Evolutionary conservation across 2,797 vertebrate species (phyloP).

Genomic region (Hippoglossus hippoglossus): DNA sequence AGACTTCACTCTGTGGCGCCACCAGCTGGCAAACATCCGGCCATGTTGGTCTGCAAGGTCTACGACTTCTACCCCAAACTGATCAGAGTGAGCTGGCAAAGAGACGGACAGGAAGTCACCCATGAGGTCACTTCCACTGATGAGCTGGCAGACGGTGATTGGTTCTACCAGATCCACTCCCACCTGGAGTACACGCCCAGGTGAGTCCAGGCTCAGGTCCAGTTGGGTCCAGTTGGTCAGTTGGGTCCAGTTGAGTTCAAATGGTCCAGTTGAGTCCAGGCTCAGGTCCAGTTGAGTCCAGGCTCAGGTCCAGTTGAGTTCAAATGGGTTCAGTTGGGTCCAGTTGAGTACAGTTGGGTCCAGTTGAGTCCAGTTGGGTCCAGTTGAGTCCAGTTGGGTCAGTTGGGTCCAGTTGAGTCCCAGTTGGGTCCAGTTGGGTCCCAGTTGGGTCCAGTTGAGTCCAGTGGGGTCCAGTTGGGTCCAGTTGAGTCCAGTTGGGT

Average conservation of each 20-base stretch:
- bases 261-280: too few relatives aligned
- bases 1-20: neutral
- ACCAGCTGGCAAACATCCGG: slow-evolving; percentile 9
- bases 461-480: too few relatives aligned
- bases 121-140: slow-evolving; percentile 55
- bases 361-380: too few relatives aligned
- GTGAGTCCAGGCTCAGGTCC: slow-evolving; percentile 18
- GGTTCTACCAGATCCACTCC: slow-evolving; percentile 84
- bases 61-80: slow-evolving; percentile 60
- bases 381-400: too few relatives aligned
- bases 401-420: too few relatives aligned
- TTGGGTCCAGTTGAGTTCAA: neutral
- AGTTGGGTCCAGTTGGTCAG: neutral
- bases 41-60: slow-evolving; percentile 66
- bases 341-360: too few relatives aligned
- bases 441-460: too few relatives aligned
- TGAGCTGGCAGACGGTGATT: slow-evolving; percentile 77
- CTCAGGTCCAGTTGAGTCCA: too few relatives aligned
- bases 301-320: too few relatives aligned
- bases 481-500: too few relatives aligned
- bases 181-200: slow-evolving; percentile 79
- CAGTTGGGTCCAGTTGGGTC: too few relatives aligned
- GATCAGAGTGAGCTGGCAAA: slow-evolving; percentile 45
- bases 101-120: slow-evolving; percentile 43
- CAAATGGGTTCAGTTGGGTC: too few relatives aligned